Evolutionary conservation across 23 tunicate species (phyloP).

Genomic region (Trididemnum miniatum): DNA sequence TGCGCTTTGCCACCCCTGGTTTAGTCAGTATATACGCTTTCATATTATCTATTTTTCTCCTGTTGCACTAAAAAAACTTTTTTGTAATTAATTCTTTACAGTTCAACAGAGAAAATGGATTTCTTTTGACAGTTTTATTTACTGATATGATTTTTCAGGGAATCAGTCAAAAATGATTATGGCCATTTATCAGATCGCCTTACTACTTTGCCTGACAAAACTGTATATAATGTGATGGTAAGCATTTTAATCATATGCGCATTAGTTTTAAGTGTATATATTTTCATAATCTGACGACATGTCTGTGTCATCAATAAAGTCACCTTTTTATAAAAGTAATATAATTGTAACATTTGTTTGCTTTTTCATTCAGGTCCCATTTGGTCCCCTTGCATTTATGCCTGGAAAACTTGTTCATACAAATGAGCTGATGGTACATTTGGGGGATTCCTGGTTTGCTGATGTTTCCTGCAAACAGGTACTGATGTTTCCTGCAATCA

Average conservation of each 20-base stretch:
- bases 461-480: constrained; percentile 83
- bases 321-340: not conserved
- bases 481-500: no score
- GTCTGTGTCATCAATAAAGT: not conserved
- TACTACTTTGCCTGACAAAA: constrained; percentile 66
- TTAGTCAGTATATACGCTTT: no score
- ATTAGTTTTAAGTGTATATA: not conserved
- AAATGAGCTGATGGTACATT: constrained; percentile 81
- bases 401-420: constrained; percentile 90
- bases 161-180: constrained; percentile 46
- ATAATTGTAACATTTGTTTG: no score
- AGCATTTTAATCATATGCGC: not conserved
- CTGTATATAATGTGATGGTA: constrained; percentile 78
- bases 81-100: not conserved
- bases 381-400: constrained; percentile 76
- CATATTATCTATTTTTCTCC: no score
- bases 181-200: constrained; percentile 35
- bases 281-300: no score
- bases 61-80: not conserved
- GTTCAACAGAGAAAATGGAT: not conserved
- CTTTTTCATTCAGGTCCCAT: constrained; percentile 55
- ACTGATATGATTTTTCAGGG: constrained; percentile 46
- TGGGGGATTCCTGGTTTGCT: constrained; percentile 89
- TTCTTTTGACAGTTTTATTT: no score
- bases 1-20: no score